These are phyloP conservation scores for Rhinoraja longicauda DNA, from an alignment of 2,797 vertebrate species.

Conservation along the genomic window DNA sequence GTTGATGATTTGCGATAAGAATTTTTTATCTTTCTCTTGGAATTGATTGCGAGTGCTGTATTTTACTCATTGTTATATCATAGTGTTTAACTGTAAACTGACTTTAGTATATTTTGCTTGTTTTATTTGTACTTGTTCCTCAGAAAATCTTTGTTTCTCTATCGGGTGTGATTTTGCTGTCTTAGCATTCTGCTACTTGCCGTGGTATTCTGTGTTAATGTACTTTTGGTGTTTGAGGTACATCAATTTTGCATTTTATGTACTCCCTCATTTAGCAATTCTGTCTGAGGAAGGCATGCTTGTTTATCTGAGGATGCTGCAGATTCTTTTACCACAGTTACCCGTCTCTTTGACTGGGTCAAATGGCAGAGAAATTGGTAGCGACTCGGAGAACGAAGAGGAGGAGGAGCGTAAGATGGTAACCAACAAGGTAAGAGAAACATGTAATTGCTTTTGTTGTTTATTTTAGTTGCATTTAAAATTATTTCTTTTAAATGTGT, in stretches of 20 bases:
- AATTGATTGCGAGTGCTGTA: neutral
- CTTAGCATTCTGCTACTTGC: neutral
- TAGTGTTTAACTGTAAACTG: neutral
- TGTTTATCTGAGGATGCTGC: constrained; percentile 80
- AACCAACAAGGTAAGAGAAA: constrained; percentile 60
- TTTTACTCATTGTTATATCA: neutral
- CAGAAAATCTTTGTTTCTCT: neutral
- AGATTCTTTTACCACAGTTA: constrained; percentile 76
- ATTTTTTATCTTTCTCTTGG: neutral
- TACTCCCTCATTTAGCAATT: constrained; percentile 53
- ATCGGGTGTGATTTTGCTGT: neutral
- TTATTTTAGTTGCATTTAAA: neutral
- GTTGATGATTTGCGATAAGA: neutral
- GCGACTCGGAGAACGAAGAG: constrained; percentile 88
- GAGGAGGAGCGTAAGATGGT: constrained; percentile 64
- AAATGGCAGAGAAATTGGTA: constrained; percentile 67
- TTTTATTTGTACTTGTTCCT: neutral
- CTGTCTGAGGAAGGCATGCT: constrained; percentile 88
- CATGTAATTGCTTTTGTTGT: neutral
- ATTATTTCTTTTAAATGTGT: neutral
- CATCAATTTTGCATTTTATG: too few species aligned
- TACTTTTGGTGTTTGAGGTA: neutral
- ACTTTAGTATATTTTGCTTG: neutral
- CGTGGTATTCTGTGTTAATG: neutral
- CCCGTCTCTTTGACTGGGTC: constrained; percentile 69